Conservation (phyloP, 2,888 invertebrate species). For the Liposcelis brunnea region DNA sequence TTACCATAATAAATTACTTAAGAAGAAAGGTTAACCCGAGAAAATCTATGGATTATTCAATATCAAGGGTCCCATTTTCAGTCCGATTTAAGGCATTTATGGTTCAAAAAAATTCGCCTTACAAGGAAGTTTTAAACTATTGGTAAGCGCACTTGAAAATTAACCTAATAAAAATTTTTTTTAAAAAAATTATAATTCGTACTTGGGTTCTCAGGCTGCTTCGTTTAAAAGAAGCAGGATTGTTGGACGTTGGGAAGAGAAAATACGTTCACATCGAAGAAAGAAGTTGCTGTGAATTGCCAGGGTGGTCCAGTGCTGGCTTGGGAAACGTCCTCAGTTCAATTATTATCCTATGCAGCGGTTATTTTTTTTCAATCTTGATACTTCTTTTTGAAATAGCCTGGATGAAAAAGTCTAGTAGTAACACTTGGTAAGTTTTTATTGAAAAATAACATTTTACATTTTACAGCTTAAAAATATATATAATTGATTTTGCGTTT, state of each 20-base stretch:
- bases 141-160: constrained; percentile 16
- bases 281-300: constrained; percentile 12
- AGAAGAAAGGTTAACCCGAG: constrained; percentile 14
- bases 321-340: constrained; percentile 22
- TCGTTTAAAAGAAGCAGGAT: constrained; percentile 12
- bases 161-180: constrained; percentile 4
- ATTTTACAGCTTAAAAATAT: too few relatives aligned
- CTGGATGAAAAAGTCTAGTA: neutral
- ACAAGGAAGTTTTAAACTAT: constrained; percentile 17
- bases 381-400: constrained; percentile 5
- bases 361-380: constrained; percentile 11
- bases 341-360: constrained; percentile 19
- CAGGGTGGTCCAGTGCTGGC: constrained; percentile 22
- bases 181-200: too few relatives aligned
- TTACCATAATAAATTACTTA: constrained; percentile 14
- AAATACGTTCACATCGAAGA: constrained; percentile 3
- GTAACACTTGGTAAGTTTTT: neutral
- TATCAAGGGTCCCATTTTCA: constrained; percentile 14
- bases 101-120: constrained; percentile 16
- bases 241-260: constrained; percentile 5
- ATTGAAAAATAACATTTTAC: too few relatives aligned
- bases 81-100: constrained; percentile 16
- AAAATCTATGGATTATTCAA: constrained; percentile 13
- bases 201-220: constrained; percentile 14
- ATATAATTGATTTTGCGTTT: neutral